Percentiles rank a stretch among this genome's conserved stretches.
Conservation (phyloP, 2,888 invertebrate species). For the Dendrolimus houi region DNA sequence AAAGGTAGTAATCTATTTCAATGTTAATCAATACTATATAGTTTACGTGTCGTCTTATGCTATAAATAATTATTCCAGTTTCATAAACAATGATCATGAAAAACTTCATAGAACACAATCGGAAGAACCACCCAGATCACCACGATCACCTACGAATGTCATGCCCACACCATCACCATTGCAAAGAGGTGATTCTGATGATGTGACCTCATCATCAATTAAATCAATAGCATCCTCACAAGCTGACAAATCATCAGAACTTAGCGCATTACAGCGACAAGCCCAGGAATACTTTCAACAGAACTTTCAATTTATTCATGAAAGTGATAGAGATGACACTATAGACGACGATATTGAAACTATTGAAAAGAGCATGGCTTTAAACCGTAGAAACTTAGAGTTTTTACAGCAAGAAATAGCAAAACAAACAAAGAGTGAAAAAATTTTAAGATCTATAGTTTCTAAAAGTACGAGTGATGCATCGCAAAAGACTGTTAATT, state of each 20-base stretch:
- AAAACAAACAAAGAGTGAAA: slow-evolving; percentile 59
- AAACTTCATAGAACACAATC: slow-evolving; percentile 89
- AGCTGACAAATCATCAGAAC: slow-evolving; percentile 60
- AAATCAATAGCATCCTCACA: slow-evolving; percentile 61
- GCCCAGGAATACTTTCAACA: slow-evolving; percentile 72
- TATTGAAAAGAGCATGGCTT: slow-evolving; percentile 70
- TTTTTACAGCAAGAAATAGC: slow-evolving; percentile 72
- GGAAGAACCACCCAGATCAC: slow-evolving; percentile 88
- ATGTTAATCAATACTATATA: not conserved
- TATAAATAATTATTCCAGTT: slow-evolving; percentile 31
- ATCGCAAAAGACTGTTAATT: slow-evolving; percentile 59
- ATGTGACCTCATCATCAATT: slow-evolving; percentile 57
- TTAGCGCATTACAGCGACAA: slow-evolving; percentile 56
- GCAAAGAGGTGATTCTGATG: slow-evolving; percentile 60
- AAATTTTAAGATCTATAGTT: slow-evolving; percentile 53
- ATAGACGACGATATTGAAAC: slow-evolving; percentile 70
- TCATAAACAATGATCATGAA: slow-evolving; percentile 79
- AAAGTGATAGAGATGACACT: slow-evolving; percentile 71
- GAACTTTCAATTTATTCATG: slow-evolving; percentile 72
- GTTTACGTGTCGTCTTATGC: not conserved
- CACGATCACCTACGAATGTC: slow-evolving; percentile 75
- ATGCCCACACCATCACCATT: slow-evolving; percentile 63
- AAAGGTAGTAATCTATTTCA: slow-evolving; percentile 37
- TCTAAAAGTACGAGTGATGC: slow-evolving; percentile 66
- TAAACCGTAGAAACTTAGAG: slow-evolving; percentile 67